Base-by-base conservation (phyloP, 1,140 invertebrate genomes). In the Cardiocondyla obscurior region DNA sequence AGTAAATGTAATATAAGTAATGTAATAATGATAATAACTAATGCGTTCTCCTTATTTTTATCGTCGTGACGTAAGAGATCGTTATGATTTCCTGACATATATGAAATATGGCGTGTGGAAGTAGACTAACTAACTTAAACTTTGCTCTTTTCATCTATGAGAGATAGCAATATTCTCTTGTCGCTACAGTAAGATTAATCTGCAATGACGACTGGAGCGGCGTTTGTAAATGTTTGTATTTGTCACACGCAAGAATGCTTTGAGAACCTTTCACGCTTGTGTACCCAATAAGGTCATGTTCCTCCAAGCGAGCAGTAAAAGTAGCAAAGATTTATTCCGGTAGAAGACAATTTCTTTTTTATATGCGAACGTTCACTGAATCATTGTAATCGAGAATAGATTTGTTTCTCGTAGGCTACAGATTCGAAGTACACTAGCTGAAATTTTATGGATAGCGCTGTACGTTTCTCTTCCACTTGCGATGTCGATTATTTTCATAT, bases 181-280 rank as follows among this genome's bases (percentile, higher is more conserved):
- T 39, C 51, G 33, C 53, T 73, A 72, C 65, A 60, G n/a, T 44
- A 77, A 53, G 83, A 87, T 87, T 88, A 88, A 88, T 88, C 84
- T 82, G 70, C 53, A 84, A 82, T 76, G 69, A 70, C 49, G 77
- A 81, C 69, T 76, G 51, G 85, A 85, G 69, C 85, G 87, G 88
- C 81, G 87, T 90, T 87, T 88, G 85, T 81, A 87, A 76, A 62
- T 90, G 88, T 91, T 91, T 90, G 88, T 91, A 90, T 92, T 92
- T 90, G 91, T 92, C 87, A 88, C 86, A 84, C 77, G 89, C 86
- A 88, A 88, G 90, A 87, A 88, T 86, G 85, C 87, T 88, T 86
- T 86, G 39, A 76, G 72, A 76, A 42, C 57, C 72, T 76, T 76
- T 76, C 72, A 76, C 57, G 57, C 72, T 76, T 14, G 72, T 62